A percentile compares a stretch with the other conserved stretches of the same genome.
Evolutionary conservation across 2,113 vertebrate genomes (phyloP).

Genomic region (Poeciliopsis turrubarensis): DNA sequence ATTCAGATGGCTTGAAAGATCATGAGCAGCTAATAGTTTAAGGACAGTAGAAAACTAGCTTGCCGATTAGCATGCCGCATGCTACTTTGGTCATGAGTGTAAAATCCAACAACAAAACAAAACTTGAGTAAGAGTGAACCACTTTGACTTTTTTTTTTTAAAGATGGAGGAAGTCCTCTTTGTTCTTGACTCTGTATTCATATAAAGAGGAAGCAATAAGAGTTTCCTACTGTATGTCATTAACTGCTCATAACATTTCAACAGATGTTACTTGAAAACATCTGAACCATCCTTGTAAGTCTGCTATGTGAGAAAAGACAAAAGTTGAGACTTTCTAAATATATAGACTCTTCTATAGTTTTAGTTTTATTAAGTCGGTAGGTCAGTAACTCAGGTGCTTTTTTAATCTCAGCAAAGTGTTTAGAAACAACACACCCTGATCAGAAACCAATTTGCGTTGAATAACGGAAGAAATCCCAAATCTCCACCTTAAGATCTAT

Average conservation of each 20-base stretch:
- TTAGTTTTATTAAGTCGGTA: not conserved
- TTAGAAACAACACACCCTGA: not conserved
- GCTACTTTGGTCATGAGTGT: no score
- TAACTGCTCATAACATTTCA: not conserved
- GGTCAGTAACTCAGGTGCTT: not conserved
- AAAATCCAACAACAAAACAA: no score
- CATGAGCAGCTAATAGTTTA: no score
- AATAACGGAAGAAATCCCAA: not conserved
- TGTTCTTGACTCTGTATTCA: no score
- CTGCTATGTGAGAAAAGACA: not conserved
- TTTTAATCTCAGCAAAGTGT: not conserved
- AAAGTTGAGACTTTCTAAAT: not conserved
- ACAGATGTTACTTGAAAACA: not conserved
- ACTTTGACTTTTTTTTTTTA: not conserved
- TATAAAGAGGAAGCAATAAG: no score
- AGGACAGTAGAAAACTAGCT: not conserved
- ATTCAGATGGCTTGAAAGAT: not conserved
- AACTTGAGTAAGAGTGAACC: not conserved
- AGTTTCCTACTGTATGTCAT: not conserved
- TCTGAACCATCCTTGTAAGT: not conserved
- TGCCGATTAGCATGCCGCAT: not conserved
- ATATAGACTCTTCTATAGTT: not conserved
- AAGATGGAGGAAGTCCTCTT: not conserved
- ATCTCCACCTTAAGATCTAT: no score
- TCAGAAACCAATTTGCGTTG: not conserved